A percentile compares a stretch with the other conserved stretches of the same genome.
These are phyloP conservation scores for Riparia riparia DNA, from an alignment of 2,113 vertebrate genomes.

Conservation along the genomic window DNA sequence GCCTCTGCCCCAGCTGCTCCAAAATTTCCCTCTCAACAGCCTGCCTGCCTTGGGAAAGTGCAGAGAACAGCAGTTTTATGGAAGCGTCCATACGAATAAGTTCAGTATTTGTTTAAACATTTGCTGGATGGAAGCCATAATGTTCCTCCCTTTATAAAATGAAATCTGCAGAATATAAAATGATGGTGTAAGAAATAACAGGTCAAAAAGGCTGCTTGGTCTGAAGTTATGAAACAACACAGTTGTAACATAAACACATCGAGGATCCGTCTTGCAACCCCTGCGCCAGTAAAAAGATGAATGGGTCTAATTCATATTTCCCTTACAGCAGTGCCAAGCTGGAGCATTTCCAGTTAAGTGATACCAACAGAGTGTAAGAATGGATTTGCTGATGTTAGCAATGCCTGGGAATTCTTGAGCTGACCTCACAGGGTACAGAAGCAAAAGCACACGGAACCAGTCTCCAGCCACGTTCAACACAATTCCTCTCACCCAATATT, in stretches of 20 bases:
- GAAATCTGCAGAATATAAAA: neutral
- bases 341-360: constrained; percentile 35
- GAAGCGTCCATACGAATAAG: neutral
- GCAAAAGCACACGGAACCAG: neutral
- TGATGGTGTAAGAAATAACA: neutral
- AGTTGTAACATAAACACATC: constrained; percentile 24
- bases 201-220: constrained; percentile 8
- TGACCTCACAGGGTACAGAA: neutral
- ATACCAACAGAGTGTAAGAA: constrained; percentile 40
- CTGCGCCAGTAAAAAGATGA: neutral
- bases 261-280: neutral
- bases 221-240: constrained; percentile 26
- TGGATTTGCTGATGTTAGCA: constrained; percentile 51
- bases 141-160: neutral
- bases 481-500: neutral
- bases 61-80: neutral
- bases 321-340: constrained; percentile 39
- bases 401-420: neutral
- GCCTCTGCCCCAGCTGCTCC: neutral
- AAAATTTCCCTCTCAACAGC: neutral
- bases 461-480: neutral
- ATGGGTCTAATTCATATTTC: constrained; percentile 51
- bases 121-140: constrained; percentile 17
- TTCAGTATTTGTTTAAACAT: neutral
- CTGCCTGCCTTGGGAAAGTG: neutral